Conservation (phyloP, 2,797 vertebrate species). For the Mormyrus hasselquistii region DNA sequence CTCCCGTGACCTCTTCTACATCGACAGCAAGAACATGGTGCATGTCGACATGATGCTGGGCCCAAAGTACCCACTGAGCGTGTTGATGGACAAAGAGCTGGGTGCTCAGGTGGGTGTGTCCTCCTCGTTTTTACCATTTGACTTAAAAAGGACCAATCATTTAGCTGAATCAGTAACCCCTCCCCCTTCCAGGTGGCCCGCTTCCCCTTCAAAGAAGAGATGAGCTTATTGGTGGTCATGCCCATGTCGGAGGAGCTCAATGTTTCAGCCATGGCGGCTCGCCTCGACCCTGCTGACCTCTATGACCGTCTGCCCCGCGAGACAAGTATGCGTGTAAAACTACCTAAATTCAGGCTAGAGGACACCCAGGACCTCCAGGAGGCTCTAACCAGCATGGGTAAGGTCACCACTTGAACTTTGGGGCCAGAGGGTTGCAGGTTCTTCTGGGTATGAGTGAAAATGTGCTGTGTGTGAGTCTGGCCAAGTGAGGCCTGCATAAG, state of each 20-base stretch:
- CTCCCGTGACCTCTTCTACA: slow-evolving; percentile 64
- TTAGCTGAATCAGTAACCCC: not conserved
- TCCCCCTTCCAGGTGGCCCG: slow-evolving; percentile 69
- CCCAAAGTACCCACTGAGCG: slow-evolving; percentile 68
- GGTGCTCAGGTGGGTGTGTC: slow-evolving; percentile 66
- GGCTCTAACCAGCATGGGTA: slow-evolving; percentile 75
- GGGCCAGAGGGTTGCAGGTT: not conserved
- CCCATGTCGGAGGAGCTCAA: slow-evolving; percentile 61
- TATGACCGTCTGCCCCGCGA: slow-evolving; percentile 63
- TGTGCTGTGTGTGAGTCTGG: not conserved
- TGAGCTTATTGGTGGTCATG: slow-evolving; percentile 75
- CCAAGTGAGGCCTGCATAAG: not conserved
- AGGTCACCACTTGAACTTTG: slow-evolving; percentile 36
- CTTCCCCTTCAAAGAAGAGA: slow-evolving; percentile 79
- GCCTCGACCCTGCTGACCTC: slow-evolving; percentile 66
- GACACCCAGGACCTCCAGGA: slow-evolving; percentile 69
- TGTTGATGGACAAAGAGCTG: slow-evolving; percentile 62
- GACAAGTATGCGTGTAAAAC: slow-evolving; percentile 68
- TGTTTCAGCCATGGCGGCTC: slow-evolving; percentile 60
- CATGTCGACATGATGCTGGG: slow-evolving; percentile 85
- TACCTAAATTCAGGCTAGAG: slow-evolving; percentile 81
- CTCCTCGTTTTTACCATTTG: not conserved
- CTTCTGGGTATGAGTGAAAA: not conserved
- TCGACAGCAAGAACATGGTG: slow-evolving; percentile 61
- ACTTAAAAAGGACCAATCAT: not conserved